Conservation (phyloP, 2,888 invertebrate species). For the Luffia ferchaultella region DNA sequence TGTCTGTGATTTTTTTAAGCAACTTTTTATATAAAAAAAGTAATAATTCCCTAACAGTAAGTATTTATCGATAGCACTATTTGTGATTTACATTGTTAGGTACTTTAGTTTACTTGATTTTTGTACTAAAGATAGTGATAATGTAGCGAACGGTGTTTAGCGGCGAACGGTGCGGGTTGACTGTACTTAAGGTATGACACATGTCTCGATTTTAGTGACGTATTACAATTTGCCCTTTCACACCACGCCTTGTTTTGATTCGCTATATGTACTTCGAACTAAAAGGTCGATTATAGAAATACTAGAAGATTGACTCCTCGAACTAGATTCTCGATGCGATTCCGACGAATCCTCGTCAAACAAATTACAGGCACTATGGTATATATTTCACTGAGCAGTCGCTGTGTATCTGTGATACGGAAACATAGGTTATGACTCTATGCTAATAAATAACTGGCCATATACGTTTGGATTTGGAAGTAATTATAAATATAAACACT, state of each 20-base stretch:
- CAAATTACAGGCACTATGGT: too few relatives aligned
- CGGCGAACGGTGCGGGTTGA: constrained; percentile 45
- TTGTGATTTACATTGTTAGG: constrained; percentile 56
- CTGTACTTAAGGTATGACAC: constrained; percentile 32
- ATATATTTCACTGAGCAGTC: too few relatives aligned
- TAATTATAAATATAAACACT: too few relatives aligned
- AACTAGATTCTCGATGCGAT: too few relatives aligned
- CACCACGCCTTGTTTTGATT: neutral
- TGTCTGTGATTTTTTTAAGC: constrained; percentile 70
- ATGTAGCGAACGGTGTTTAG: constrained; percentile 31
- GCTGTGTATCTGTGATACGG: too few relatives aligned
- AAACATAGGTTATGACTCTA: too few relatives aligned
- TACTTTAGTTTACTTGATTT: constrained; percentile 53
- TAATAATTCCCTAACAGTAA: constrained; percentile 60
- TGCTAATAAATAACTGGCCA: too few relatives aligned
- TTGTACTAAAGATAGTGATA: constrained; percentile 30
- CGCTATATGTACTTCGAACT: neutral
- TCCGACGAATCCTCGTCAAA: too few relatives aligned
- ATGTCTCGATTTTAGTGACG: neutral
- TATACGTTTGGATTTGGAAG: too few relatives aligned
- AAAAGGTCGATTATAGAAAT: too few relatives aligned
- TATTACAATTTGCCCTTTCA: neutral
- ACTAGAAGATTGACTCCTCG: too few relatives aligned
- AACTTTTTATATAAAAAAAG: constrained; percentile 64
- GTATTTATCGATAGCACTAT: constrained; percentile 52